Evolutionary conservation across 2,888 invertebrate genomes (phyloP), one percentile per base, ranked within the genome.

Genomic region (Myopa tessellatipennis): DNA sequence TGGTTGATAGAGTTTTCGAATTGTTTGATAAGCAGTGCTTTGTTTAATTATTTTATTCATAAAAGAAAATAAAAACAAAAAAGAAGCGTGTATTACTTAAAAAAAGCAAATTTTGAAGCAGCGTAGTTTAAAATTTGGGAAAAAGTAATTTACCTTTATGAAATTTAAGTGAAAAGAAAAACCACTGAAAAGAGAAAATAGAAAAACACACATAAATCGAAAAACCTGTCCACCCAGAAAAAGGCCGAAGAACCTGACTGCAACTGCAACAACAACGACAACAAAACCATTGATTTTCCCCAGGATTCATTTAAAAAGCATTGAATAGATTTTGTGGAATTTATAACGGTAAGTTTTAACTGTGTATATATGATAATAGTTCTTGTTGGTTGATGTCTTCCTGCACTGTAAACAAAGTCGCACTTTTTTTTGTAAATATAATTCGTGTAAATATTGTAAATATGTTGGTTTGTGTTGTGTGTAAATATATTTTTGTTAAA

Each of bases 331-430:
- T 14, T 55, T 61, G 61, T 34, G 61, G 50, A 73, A 73, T 63
- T 70, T 55, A 55, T 55, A 74, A 34, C 74, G 75, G 75, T 75
- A 50, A 75, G 75, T 75, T 68, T 71, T 70, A 40, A 40, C n/a
- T 4, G n/a, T 34, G n/a, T 36, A 68, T 8, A 50, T 65, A 16
- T 52, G 38, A 40, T 26, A 26, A 26, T 26, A 26, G 26, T 26
- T 26, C 1, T 26, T 26, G 26, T 16, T 58, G 16, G n/a, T 61
- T 73, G 40, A 16, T 52, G 40, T 36, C 40, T 38, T 65, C 8
- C 12, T 65, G 16, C 38, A 65, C 65, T 65, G 65, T 65, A 36
- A 69, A 18, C 40, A 70, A 70, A 7, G 36, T 55, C 3, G 36
- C 55, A 70, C 52, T 12, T 70, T 70, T 14, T 70, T 55, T 3